Base-by-base conservation (phyloP, 2,113 vertebrate genomes). In the Brachirus orientalis region DNA sequence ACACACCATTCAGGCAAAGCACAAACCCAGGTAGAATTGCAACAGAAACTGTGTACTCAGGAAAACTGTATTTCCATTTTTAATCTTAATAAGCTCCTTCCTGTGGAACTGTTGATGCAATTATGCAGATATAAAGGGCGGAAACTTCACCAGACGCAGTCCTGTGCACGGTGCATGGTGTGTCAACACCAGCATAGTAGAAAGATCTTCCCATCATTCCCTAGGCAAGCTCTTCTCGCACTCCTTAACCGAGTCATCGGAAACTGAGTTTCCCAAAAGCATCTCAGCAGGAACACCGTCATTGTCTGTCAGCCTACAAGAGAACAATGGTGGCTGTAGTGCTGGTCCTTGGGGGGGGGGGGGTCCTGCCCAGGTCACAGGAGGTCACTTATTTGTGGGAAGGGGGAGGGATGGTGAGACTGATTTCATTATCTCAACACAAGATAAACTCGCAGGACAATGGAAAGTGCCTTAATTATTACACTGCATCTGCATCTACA, bases 401-500 rank as follows among this genome's bases (percentile, higher is more conserved):
- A 40, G 53, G 63, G 74, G 60, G 77, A 69, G 86, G 75, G 84
- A 35, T 51, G 69, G 82, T 18, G 45, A 38, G 13, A 45, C 63
- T 81, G 78, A 86, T 91, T 86, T 91, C 80, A 93, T 90, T 88
- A 86, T 88, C 83, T 88, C 69, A 58, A 75, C 78, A 72, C 76
- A 82, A 91, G 86, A 90, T 92, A 87, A 93, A 91, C 88, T 88
- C 73, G 47, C 8, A 1, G 18, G 51, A 75, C 86, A 84, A 84
- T 78, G 47, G 58, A 70, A 64, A 79, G 75, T 64, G 68, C 2
- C 40, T 46, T 17, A 6, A n/a, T 45, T 14, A 4, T 3, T 1
- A 50, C 43, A 14, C 40, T 1, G 10, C 46, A 35, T 43, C 19
- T 63, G 10, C 28, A 2, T 28, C 28, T 1, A 28, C 28, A 28